These are phyloP conservation scores for Pelodytes ibericus DNA, from an alignment of 2,797 vertebrate genomes.

Conservation along the genomic window DNA sequence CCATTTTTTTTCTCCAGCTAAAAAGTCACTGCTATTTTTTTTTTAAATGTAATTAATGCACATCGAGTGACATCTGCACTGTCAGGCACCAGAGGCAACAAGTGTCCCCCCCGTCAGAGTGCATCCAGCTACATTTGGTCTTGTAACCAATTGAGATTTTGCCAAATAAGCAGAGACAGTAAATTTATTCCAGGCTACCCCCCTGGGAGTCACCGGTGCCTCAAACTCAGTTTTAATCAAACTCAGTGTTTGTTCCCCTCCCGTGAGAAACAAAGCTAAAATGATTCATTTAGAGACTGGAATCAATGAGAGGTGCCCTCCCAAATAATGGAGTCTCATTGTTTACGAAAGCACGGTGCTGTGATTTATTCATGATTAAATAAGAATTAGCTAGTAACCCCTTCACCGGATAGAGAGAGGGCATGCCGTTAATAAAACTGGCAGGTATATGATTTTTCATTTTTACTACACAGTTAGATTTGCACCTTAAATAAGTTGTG, in stretches of 20 bases:
- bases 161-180: constrained; percentile 17
- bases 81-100: too few relatives aligned
- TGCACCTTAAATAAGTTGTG: too few relatives aligned
- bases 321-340: constrained; percentile 10
- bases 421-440: too few relatives aligned
- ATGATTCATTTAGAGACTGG: constrained; percentile 14
- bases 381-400: neutral
- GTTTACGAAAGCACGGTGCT: neutral
- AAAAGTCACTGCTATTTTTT: too few relatives aligned
- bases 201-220: constrained; percentile 5
- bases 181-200: constrained; percentile 19
- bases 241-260: constrained; percentile 23
- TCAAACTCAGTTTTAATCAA: constrained; percentile 36
- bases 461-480: too few relatives aligned
- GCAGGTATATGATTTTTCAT: too few relatives aligned
- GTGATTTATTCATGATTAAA: neutral
- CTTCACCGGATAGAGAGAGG: too few relatives aligned
- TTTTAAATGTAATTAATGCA: too few relatives aligned
- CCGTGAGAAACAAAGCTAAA: constrained; percentile 45
- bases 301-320: constrained; percentile 41
- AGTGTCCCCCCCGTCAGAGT: too few relatives aligned
- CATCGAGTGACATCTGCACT: too few relatives aligned
- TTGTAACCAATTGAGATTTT: constrained; percentile 14
- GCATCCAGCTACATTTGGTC: neutral
- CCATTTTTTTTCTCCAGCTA: too few relatives aligned